Percentiles rank a stretch among this genome's conserved stretches.
Evolutionary conservation across 2,113 vertebrate species (phyloP).

Genomic region (Hyperopisus bebe): DNA sequence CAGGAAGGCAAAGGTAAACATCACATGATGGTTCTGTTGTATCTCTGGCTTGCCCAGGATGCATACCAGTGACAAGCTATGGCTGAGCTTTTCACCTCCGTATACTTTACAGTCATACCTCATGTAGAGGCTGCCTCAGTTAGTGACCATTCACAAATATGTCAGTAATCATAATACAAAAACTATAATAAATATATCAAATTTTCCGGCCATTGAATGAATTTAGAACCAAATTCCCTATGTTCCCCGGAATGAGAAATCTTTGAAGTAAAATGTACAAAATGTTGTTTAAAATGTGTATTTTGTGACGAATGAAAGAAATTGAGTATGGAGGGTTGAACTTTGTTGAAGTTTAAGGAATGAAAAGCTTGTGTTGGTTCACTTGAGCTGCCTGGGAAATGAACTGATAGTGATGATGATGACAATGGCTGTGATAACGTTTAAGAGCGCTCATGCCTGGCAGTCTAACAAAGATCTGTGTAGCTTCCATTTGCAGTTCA

Average conservation of each 20-base stretch:
- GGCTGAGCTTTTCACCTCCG: not conserved
- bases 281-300: not conserved
- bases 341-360: not conserved
- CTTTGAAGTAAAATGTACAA: not conserved
- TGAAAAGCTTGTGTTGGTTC: not conserved
- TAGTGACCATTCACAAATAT: not conserved
- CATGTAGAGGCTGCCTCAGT: not conserved
- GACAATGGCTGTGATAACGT: not conserved
- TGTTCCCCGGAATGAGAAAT: not conserved
- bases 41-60: not conserved
- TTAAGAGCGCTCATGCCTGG: not conserved
- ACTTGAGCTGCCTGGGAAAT: not conserved
- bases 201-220: not conserved
- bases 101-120: not conserved
- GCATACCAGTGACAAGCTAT: not conserved
- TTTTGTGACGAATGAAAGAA: not conserved
- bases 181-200: too few relatives aligned
- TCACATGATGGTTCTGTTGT: not conserved
- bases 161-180: not conserved
- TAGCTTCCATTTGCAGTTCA: not conserved
- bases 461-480: not conserved
- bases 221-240: not conserved
- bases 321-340: not conserved
- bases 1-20: conserved; percentile 23
- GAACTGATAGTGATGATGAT: not conserved